These are phyloP conservation scores for Colletes collaris DNA, from an alignment of 2,888 invertebrate species.

Conservation along the genomic window DNA sequence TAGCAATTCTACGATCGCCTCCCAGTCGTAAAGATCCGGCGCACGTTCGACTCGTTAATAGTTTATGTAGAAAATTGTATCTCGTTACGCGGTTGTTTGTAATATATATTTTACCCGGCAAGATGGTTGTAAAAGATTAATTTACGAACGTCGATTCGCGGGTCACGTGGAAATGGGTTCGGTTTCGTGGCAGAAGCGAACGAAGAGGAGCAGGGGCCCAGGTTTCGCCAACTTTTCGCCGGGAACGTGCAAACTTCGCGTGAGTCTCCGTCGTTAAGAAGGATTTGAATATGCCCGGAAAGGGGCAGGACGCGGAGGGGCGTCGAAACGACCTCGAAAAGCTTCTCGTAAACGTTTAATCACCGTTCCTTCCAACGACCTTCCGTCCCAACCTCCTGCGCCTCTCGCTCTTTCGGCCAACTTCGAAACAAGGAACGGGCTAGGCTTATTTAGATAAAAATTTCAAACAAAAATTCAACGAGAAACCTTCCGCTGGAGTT, in stretches of 20 bases:
- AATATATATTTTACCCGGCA: too few species aligned
- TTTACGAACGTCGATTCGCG: too few species aligned
- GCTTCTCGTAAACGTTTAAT: slow-evolving; percentile 67
- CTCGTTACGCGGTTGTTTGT: too few species aligned
- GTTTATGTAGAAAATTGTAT: too few species aligned
- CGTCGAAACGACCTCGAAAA: slow-evolving; percentile 63
- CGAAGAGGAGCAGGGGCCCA: background rate
- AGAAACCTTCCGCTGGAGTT: too few species aligned
- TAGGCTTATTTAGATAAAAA: too few species aligned
- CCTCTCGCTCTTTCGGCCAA: background rate
- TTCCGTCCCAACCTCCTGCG: slow-evolving; percentile 16
- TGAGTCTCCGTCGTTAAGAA: slow-evolving; percentile 57
- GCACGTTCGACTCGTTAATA: too few species aligned
- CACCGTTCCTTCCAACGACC: slow-evolving; percentile 49
- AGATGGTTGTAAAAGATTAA: too few species aligned
- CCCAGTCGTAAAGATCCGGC: too few species aligned
- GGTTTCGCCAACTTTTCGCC: slow-evolving; percentile 53
- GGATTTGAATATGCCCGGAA: slow-evolving; percentile 67
- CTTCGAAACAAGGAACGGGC: background rate
- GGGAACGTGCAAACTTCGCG: slow-evolving; percentile 53
- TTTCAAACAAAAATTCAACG: too few species aligned
- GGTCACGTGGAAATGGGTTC: slow-evolving; percentile 7
- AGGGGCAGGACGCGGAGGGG: slow-evolving; percentile 42
- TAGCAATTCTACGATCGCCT: too few species aligned
- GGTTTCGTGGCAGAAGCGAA: slow-evolving; percentile 12